These are phyloP conservation scores for Anabas testudineus DNA, from an alignment of 2,797 vertebrate genomes.

Conservation along the genomic window DNA sequence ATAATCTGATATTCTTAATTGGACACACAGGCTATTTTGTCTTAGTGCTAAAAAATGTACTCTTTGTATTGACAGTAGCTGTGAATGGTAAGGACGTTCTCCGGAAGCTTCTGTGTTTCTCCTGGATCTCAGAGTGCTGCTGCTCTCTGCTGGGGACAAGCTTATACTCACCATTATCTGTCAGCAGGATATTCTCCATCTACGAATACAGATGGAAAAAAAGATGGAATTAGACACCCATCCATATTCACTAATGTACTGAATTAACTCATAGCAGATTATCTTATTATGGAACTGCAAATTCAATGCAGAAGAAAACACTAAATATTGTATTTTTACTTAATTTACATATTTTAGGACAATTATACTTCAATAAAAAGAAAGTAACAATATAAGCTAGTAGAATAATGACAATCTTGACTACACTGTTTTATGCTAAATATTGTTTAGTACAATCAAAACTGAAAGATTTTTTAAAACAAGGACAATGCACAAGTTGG, in stretches of 20 bases:
- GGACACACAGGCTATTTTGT: background rate
- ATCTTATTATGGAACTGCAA: no score
- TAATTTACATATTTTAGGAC: no score
- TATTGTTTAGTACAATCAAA: no score
- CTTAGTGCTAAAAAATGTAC: constrained; percentile 8
- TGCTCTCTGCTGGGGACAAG: constrained; percentile 65
- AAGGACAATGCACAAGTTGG: no score
- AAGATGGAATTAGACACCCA: constrained; percentile 11
- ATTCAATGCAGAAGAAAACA: no score
- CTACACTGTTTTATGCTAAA: no score
- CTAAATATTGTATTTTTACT: no score
- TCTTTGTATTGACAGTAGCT: constrained; percentile 13
- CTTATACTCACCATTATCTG: constrained; percentile 88
- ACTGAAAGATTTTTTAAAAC: no score
- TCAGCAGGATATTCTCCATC: constrained; percentile 98
- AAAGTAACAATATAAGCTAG: no score
- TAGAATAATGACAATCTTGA: no score
- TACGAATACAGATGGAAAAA: constrained; percentile 66
- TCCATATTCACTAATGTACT: background rate
- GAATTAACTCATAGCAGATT: background rate
- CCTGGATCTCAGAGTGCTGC: constrained; percentile 41
- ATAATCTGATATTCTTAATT: background rate
- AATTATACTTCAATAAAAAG: no score
- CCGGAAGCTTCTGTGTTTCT: constrained; percentile 48
- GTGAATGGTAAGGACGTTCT: constrained; percentile 23